Evolutionary conservation across 2,797 vertebrate species (phyloP), one percentile per base, ranked within the genome.

Genomic region (Jordanella pulchra): DNA sequence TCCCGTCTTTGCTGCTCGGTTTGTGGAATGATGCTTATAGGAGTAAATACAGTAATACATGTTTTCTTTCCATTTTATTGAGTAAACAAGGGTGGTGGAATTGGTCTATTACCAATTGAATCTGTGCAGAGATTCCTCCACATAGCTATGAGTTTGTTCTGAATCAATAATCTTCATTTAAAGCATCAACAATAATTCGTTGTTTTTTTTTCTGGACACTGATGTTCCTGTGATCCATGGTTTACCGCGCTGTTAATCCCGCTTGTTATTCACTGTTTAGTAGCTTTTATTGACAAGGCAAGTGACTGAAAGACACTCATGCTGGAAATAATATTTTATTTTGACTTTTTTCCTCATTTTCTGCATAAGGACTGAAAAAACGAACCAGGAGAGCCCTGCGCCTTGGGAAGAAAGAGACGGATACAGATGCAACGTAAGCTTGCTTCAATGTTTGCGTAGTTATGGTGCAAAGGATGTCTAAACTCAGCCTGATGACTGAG

Each of bases 391-490:
- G 96, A 92, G 98, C 95, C 72, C 97, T 99, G 90, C 96, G 97
- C 76, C 96, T 99, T 95, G 95, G 97, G 86, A 99, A 93, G 95
- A 99, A 96, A 96, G 98, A 99, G 85, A 98, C 95, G 94, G 97
- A 99, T 78, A 94, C 95, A 87, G 98, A 99, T 72, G 95, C 96
- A 81, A 95, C 96, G 98, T 98, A 89, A 93, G 97, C 96, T 65
- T 66, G n/a, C 60, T 63, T 48, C 11, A 10, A 50, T 32, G 7
- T 61, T 63, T 47, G n/a, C 51, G 45, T 42, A 30, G 3, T n/a
- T 30, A 15, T 48, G 42, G 25, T 23, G 53, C 18, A 15, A 53
- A 66, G 66, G 3, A 48, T 17, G 51, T 51, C 28, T 53, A 25
- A 61, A 76, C 28, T 39, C 65, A 25, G 0, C 55, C 6, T 51